Evolutionary conservation across 2,888 invertebrate genomes (phyloP).

Genomic region (Pristionchus mayeri): DNA sequence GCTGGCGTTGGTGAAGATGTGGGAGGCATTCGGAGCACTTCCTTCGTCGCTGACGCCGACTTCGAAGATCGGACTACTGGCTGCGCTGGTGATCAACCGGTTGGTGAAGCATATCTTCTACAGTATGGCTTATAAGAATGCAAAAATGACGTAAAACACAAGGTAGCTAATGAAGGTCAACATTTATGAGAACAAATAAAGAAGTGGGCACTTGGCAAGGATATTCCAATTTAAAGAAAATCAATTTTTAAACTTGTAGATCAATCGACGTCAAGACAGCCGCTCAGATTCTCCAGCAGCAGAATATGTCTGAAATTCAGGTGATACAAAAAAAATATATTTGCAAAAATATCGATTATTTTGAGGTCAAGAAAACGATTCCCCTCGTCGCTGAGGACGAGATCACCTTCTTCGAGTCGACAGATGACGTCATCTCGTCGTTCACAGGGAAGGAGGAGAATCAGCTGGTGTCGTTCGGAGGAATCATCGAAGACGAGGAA

Average conservation of each 20-base stretch:
- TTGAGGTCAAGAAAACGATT: not conserved
- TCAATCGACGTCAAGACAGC: not conserved
- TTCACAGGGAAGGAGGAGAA: not conserved
- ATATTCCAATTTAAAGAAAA: too few species aligned
- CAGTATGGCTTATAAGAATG: too few species aligned
- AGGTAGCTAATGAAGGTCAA: too few species aligned
- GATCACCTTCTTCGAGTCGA: not conserved
- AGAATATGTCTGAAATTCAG: not conserved
- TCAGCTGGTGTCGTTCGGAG: conserved; percentile 1
- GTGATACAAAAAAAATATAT: too few species aligned
- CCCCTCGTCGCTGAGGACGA: conserved; percentile 1
- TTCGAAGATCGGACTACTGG: not conserved
- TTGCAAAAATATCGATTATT: too few species aligned
- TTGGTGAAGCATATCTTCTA: too few species aligned
- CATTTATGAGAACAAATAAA: too few species aligned
- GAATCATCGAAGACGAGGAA: not conserved
- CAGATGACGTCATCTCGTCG: not conserved
- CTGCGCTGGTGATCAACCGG: conserved; percentile 19
- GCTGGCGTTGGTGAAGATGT: conserved; percentile 21
- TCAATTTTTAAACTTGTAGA: too few species aligned
- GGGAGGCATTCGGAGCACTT: not conserved
- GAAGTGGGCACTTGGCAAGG: too few species aligned
- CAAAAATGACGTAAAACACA: too few species aligned
- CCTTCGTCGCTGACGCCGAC: not conserved
- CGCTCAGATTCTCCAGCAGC: not conserved